Evolutionary conservation across 2,797 vertebrate genomes (phyloP).

Genomic region (Sphaeramia orbicularis): DNA sequence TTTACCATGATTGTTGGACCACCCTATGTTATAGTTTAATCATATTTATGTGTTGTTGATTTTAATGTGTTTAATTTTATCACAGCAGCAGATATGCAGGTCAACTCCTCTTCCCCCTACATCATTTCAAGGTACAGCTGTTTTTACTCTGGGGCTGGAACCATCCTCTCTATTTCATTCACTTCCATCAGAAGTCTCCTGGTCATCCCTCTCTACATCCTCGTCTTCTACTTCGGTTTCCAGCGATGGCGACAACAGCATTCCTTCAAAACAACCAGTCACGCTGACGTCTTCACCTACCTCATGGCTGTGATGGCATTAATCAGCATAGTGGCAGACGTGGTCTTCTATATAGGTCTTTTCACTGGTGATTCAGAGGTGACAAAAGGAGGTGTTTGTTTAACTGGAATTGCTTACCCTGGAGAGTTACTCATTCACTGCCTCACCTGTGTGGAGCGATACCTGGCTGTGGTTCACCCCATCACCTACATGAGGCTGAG

Average conservation of each 20-base stretch:
- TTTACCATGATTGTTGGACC: too few species aligned
- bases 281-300: conserved; percentile 32
- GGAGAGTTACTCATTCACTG: conserved; percentile 17
- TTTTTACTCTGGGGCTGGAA: too few species aligned
- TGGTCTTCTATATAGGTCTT: rapidly evolving
- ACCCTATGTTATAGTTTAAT: too few species aligned
- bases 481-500: conserved; percentile 29
- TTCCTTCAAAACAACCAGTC: neutral
- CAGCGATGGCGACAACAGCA: conserved; percentile 2
- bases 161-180: too few species aligned
- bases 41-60: too few species aligned
- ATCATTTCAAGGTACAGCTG: too few species aligned
- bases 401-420: rapidly evolving
- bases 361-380: rapidly evolving
- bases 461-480: conserved; percentile 51
- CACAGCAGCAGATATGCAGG: too few species aligned
- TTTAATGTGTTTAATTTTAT: too few species aligned
- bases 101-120: too few species aligned
- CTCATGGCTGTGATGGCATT: conserved; percentile 16
- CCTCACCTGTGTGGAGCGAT: conserved; percentile 49
- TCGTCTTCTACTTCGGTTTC: conserved; percentile 9
- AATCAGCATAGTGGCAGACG: neutral
- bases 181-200: too few species aligned
- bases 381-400: too few species aligned
- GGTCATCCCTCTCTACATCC: neutral